These are phyloP conservation scores for Philereme transversata DNA, from an alignment of 2,888 invertebrate genomes.

Conservation along the genomic window DNA sequence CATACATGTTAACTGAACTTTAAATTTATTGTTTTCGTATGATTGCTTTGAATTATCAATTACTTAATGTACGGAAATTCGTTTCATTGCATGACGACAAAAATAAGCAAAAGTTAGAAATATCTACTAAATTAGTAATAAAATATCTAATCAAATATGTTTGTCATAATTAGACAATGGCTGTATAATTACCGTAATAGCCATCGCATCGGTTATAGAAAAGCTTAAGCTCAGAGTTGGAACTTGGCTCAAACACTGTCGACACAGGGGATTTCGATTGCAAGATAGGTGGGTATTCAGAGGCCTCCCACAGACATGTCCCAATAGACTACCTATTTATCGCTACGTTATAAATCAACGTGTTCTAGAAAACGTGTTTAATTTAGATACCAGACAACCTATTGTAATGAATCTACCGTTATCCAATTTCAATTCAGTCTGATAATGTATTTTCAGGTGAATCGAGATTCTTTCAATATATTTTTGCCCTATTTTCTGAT, in stretches of 20 bases:
- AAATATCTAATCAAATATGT: neutral
- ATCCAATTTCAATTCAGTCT: slow-evolving; percentile 23
- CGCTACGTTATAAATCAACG: slow-evolving; percentile 63
- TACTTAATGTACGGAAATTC: no score
- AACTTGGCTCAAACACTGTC: slow-evolving; percentile 38
- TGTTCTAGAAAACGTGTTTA: slow-evolving; percentile 50
- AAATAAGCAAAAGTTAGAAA: no score
- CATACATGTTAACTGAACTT: no score
- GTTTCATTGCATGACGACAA: no score
- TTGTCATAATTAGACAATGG: slow-evolving; percentile 2
- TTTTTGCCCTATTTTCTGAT: no score
- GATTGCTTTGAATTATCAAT: no score
- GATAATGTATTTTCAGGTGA: slow-evolving; percentile 12
- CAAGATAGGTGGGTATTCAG: slow-evolving; percentile 54
- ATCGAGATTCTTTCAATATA: neutral
- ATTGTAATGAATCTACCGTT: slow-evolving; percentile 35
- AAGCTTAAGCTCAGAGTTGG: slow-evolving; percentile 9
- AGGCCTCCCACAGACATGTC: slow-evolving; percentile 49
- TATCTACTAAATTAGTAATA: no score
- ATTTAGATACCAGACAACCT: slow-evolving; percentile 42
- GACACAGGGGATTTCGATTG: slow-evolving; percentile 55
- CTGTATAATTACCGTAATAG: slow-evolving; percentile 6
- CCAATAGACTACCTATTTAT: slow-evolving; percentile 60
- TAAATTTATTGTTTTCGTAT: no score
- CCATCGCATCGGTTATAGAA: slow-evolving; percentile 24